phyloP scores from a whole-genome alignment of 2,797 vertebrate genomes.

The Pangasius krempfi region DNA sequence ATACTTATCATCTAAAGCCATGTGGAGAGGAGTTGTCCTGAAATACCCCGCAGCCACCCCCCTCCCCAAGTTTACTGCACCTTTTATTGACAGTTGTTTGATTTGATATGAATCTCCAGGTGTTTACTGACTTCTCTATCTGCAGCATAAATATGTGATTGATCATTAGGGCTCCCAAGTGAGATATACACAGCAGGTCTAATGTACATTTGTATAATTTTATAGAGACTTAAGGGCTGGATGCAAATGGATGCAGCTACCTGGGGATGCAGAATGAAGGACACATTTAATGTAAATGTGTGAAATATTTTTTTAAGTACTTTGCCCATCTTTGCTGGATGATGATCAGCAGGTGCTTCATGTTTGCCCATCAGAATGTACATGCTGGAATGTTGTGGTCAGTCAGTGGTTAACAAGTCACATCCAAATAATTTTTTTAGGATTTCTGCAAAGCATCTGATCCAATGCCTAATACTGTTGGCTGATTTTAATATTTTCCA shows the following conservation, averaged over 20 bases:
- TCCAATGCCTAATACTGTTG: constrained; percentile 59
- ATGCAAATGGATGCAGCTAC: background rate
- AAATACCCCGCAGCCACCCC: background rate
- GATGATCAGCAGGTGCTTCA: constrained; percentile 14
- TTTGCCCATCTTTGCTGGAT: background rate
- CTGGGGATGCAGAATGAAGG: background rate
- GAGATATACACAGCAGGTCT: background rate
- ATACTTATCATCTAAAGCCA: background rate
- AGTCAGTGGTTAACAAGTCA: constrained; percentile 9
- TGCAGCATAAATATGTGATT: background rate
- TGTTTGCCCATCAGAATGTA: background rate
- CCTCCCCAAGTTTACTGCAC: background rate
- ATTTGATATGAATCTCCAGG: constrained; percentile 6
- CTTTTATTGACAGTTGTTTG: background rate
- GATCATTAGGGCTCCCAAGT: background rate
- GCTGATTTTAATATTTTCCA: constrained; percentile 60
- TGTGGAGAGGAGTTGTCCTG: background rate
- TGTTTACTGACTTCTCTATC: constrained; percentile 4
- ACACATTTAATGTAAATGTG: background rate
- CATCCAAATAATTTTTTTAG: constrained; percentile 41
- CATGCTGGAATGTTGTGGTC: background rate
- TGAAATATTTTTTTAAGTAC: background rate
- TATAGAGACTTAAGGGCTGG: background rate
- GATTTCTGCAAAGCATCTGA: constrained; percentile 64
- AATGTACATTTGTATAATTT: background rate